These are phyloP conservation scores for Metopolophium dirhodum DNA, from an alignment of 1,140 invertebrate genomes.

Conservation along the genomic window DNA sequence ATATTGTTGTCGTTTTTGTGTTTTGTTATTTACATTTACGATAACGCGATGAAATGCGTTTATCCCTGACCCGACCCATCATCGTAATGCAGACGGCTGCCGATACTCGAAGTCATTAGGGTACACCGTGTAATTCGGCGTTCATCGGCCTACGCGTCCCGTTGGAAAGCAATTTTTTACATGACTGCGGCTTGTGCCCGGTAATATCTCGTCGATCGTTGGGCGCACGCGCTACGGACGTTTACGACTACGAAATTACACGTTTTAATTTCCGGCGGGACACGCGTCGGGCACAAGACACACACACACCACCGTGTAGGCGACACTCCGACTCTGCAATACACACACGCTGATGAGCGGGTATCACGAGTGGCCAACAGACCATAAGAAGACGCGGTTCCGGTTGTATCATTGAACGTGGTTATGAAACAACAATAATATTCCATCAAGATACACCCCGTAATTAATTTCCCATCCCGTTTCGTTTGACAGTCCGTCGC, in stretches of 20 bases:
- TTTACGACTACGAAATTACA: slow-evolving; percentile 50
- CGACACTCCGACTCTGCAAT: neutral
- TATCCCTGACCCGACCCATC: slow-evolving; percentile 1
- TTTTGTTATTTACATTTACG: neutral
- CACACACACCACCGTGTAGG: neutral
- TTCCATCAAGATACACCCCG: slow-evolving; percentile 49
- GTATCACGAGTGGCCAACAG: slow-evolving; percentile 47
- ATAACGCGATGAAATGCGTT: neutral
- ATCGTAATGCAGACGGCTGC: neutral
- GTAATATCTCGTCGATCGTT: slow-evolving; percentile 37
- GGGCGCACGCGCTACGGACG: slow-evolving; percentile 40
- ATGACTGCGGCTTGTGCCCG: slow-evolving; percentile 47
- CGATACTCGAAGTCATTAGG: neutral
- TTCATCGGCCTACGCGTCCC: slow-evolving; percentile 6
- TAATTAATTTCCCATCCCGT: slow-evolving; percentile 52
- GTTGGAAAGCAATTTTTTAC: slow-evolving; percentile 53
- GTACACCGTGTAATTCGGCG: slow-evolving; percentile 29
- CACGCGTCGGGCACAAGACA: slow-evolving; percentile 54
- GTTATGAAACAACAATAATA: slow-evolving; percentile 43
- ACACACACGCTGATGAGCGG: neutral
- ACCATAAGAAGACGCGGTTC: slow-evolving; percentile 55
- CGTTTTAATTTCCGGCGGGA: slow-evolving; percentile 57
- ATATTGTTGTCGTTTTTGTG: neutral
- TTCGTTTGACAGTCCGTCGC: slow-evolving; percentile 32
- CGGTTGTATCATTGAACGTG: slow-evolving; percentile 39